Base-by-base conservation (phyloP, 2,888 invertebrate species). In the Eupsilia transversa region DNA sequence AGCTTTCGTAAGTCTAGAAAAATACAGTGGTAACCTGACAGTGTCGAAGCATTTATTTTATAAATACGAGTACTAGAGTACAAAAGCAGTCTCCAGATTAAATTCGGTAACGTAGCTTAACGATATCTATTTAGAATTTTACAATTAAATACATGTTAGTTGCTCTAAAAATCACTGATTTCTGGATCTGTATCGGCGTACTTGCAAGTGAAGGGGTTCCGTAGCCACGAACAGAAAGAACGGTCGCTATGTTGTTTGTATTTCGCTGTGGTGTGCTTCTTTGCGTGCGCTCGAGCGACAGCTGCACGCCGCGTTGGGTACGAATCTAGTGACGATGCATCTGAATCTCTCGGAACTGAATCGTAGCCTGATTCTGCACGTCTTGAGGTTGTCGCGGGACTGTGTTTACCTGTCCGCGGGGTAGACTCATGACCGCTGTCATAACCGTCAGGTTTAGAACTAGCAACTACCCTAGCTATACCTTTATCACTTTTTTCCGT, bases 331-430 rank as follows among this genome's bases (percentile, higher is more conserved):
- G 98, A 98, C 35, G 98, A 98, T 80, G 98, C 98, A 91, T 99
- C 99, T 86, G 98, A 98, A 92, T 99, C 99, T 79, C 99, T 96
- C 17, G 98, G 98, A 83, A 99, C 98, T 88, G 98, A 99, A 91
- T 99, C 99, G 90, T 99, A 99, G 1, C 99, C 99, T 89, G 98
- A 98, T 92, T 99, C 98, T 5, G 98, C 98, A 68, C 98, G 97
- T 84, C 98, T 96, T 0, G 98, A 98, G 5, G 98, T 97, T 0
- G 98, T 98, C 0, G 97, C 97, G 0, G 98, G 97, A 85, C 98
- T 98, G 84, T 98, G 97, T 91, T 98, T 98, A 2, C 98, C 98
- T 23, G 98, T 98, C 27, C 98, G 96, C 0, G 98, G 98, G 3
- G 98, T 98, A 1, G 98, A 98, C 89, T 98, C 98, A 87, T 98